phyloP scores from a whole-genome alignment of 2,113 vertebrate genomes.

The Catharus fuscescens region DNA sequence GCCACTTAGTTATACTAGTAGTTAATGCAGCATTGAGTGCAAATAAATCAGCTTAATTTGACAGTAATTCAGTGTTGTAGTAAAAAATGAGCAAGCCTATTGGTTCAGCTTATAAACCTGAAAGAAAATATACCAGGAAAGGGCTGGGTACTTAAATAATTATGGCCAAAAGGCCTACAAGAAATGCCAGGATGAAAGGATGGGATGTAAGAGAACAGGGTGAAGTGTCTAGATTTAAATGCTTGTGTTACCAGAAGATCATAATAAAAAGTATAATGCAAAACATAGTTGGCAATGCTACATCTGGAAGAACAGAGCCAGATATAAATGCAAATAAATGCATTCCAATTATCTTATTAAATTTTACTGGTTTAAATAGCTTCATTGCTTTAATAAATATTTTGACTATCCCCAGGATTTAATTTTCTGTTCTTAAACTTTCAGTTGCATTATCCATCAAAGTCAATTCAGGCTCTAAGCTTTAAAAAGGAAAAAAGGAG shows the following conservation, averaged over 20 bases:
- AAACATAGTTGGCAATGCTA: background rate
- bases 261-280: background rate
- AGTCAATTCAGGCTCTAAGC: background rate
- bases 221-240: background rate
- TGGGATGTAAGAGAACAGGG: background rate
- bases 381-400: constrained; percentile 24
- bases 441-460: background rate
- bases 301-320: background rate
- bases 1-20: background rate
- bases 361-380: background rate
- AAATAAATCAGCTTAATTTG: background rate
- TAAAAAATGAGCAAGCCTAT: background rate
- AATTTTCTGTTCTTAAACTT: constrained; percentile 4
- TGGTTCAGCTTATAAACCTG: background rate
- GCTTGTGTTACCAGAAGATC: background rate
- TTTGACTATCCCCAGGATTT: background rate
- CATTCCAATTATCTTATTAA: background rate
- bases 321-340: constrained; percentile 4
- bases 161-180: background rate
- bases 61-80: background rate
- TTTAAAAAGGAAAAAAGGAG: background rate
- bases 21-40: background rate
- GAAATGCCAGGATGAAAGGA: background rate
- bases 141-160: background rate
- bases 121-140: background rate